These are phyloP conservation scores for Alexandromys fortis DNA, from an alignment of 2,113 vertebrate genomes.

Conservation along the genomic window DNA sequence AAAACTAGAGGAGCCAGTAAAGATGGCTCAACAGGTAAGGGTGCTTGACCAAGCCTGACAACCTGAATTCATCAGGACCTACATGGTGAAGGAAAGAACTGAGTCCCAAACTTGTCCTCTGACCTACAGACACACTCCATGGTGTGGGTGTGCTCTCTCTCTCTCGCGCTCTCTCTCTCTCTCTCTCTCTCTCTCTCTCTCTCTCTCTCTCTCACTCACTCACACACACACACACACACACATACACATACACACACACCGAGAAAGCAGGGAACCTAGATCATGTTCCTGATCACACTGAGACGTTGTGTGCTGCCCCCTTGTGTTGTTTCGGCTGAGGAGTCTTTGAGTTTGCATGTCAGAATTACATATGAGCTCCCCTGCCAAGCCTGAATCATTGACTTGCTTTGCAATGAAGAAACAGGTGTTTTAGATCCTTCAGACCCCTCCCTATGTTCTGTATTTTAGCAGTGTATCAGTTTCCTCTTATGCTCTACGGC, in stretches of 20 bases:
- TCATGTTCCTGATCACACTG: not conserved
- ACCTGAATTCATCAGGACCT: not conserved
- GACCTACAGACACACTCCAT: not conserved
- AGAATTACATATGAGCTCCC: not conserved
- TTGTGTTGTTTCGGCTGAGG: constrained; percentile 9
- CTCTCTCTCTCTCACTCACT: no score
- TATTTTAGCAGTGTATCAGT: constrained; percentile 3
- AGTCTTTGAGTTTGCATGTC: constrained; percentile 23
- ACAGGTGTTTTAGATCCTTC: not conserved
- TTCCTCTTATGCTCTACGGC: constrained; percentile 32
- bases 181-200: not conserved
- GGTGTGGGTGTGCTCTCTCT: not conserved
- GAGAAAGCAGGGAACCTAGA: not conserved
- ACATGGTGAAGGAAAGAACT: not conserved
- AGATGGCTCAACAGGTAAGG: not conserved
- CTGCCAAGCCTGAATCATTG: not conserved
- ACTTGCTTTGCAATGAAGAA: constrained; percentile 47
- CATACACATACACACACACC: not conserved
- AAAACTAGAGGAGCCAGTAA: not conserved
- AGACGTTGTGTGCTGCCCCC: not conserved
- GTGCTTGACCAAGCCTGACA: not conserved
- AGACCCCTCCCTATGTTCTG: not conserved
- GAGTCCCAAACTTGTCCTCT: not conserved
- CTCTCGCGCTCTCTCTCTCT: not conserved
- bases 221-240: not conserved